These are phyloP conservation scores for Acanthiza pusilla DNA, from an alignment of 2,797 vertebrate species.

Conservation along the genomic window DNA sequence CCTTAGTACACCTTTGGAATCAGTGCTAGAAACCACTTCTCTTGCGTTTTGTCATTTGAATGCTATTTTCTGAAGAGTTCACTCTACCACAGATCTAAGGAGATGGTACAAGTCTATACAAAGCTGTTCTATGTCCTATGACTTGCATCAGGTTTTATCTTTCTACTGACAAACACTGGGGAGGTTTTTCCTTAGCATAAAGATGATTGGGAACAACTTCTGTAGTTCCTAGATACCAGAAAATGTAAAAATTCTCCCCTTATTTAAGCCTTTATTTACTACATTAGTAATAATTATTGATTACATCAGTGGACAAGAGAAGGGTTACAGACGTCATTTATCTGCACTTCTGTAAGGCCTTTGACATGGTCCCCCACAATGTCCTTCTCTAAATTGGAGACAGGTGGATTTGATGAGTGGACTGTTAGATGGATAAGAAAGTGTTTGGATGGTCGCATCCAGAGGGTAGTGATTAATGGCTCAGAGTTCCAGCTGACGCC, in stretches of 20 bases:
- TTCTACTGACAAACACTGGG: neutral
- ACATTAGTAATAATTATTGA: neutral
- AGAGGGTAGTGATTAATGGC: neutral
- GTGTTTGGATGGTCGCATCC: neutral
- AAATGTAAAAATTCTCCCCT: neutral
- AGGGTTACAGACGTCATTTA: neutral
- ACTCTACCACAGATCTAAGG: neutral
- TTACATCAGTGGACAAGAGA: neutral
- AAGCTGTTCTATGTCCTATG: neutral
- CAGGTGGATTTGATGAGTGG: neutral
- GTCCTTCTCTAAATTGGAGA: neutral
- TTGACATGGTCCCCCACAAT: neutral
- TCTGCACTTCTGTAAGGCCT: neutral
- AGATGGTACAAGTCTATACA: neutral
- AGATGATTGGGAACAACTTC: neutral
- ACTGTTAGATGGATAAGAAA: neutral
- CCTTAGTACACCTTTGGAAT: neutral
- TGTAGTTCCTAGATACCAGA: neutral
- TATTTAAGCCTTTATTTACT: neutral
- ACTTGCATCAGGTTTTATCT: neutral
- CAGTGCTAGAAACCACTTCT: neutral
- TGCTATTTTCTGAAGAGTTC: neutral
- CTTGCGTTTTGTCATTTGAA: neutral
- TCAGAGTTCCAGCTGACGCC: neutral
- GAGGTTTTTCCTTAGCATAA: neutral